A percentile compares a stretch with the other conserved stretches of the same genome.
Evolutionary conservation across 2,797 vertebrate genomes (phyloP).

Genomic region (Triplophysa yarkandensis): DNA sequence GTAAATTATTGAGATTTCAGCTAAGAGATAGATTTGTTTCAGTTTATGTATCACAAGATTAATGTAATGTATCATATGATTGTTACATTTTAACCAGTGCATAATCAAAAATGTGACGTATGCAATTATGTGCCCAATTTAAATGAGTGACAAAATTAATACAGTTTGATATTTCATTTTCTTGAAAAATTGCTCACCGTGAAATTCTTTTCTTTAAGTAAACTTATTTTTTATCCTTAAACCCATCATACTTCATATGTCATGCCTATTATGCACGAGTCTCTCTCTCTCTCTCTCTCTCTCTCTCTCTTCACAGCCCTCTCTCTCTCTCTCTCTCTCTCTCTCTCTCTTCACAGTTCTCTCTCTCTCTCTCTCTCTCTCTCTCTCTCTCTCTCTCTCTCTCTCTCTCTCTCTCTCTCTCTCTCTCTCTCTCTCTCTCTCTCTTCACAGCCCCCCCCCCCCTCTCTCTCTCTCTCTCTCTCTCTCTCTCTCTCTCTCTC

Average conservation of each 20-base stretch:
- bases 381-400: too few species aligned
- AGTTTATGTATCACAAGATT: too few species aligned
- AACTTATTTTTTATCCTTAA: background rate
- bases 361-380: background rate
- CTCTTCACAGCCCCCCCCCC: too few species aligned
- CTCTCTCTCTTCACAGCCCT: background rate
- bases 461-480: too few species aligned
- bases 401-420: background rate
- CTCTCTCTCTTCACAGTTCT: too few species aligned
- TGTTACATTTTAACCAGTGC: background rate
- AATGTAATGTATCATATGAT: background rate
- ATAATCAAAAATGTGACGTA: background rate
- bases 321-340: background rate
- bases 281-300: background rate
- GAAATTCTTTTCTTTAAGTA: background rate
- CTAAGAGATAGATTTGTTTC: background rate
- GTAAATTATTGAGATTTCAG: background rate
- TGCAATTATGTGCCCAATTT: background rate
- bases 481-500: too few species aligned
- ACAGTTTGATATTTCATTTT: too few species aligned
- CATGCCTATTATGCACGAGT: background rate
- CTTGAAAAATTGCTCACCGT: background rate
- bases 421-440: background rate
- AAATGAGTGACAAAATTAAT: background rate
- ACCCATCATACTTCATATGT: background rate